Base-by-base conservation (phyloP, 2,113 vertebrate species). In the Cyanoramphus novaezelandiae region DNA sequence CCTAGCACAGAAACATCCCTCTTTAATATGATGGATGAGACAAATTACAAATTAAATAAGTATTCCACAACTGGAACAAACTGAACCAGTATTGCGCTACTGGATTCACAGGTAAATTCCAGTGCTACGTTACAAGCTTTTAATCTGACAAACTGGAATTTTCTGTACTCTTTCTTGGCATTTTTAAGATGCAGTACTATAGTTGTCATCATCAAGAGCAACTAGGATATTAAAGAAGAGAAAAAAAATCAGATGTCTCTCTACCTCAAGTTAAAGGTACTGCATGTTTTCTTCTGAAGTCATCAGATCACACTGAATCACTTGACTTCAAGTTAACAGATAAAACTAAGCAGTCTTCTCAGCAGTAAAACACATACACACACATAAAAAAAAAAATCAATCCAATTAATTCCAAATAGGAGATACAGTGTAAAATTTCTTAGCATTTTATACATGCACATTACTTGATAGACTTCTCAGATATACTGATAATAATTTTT, bases 41-140 rank as follows among this genome's bases (percentile, higher is more conserved):
- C 0, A 44, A 53, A 59, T 39, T 43, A 39, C 0, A n/a, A n/a
- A 0, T 53, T 55, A 50, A 46, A 41, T 50, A 3, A 47, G 7
- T 85, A 18, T 63, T 68, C 35, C 50, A 47, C 7, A 76, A 41
- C 6, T 33, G 10, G 9, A 37, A 59, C 15, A 62, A 16, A 8
- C 7, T 37, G 31, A 57, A 33, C 18, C 12, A 20, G 39, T 29
- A 31, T 23, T 44, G 2, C 6, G 17, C 15, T 69, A 23, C 11
- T 35, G 33, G 23, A 57, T 69, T 75, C 43, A 70, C 1, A 1
- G 17, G 10, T 63, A 88, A 46, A 33, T 52, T 80, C 17, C 14
- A 41, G 10, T 27, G 11, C 7, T 67, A 52, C 5, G 5, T 57
- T 83, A 50, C 8, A 63, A 53, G 6, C 1, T 60, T 93, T 55